Conservation (phyloP, 2,113 vertebrate genomes). For the Dissostichus mawsoni region DNA sequence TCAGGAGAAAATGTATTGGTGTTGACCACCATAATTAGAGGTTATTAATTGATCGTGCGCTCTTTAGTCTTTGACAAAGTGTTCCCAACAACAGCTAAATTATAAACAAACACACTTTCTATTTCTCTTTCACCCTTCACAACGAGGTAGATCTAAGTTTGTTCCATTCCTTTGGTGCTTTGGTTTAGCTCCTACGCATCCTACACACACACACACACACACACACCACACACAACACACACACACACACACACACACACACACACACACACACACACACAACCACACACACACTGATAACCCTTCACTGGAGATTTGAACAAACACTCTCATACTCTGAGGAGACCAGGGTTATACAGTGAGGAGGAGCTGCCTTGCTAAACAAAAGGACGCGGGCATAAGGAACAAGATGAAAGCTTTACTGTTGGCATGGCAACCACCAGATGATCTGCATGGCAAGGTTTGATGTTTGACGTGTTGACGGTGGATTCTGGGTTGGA, state of each 20-base stretch:
- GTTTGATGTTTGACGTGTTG: slow-evolving; percentile 63
- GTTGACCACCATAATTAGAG: slow-evolving; percentile 37
- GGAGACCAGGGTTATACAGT: slow-evolving; percentile 24
- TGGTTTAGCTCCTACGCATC: background rate
- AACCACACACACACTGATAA: slow-evolving; percentile 1
- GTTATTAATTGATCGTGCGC: slow-evolving; percentile 22
- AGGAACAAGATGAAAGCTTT: slow-evolving; percentile 63
- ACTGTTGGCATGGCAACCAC: slow-evolving; percentile 76
- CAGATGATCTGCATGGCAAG: slow-evolving; percentile 38
- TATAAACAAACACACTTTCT: slow-evolving; percentile 14
- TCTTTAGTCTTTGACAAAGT: background rate
- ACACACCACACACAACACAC: slow-evolving; percentile 29
- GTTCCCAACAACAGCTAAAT: background rate
- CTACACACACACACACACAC: slow-evolving; percentile 12
- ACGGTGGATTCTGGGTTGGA: slow-evolving; percentile 46
- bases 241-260: slow-evolving; percentile 26
- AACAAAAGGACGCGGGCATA: slow-evolving; percentile 40
- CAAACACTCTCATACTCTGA: slow-evolving; percentile 37
- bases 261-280: slow-evolving; percentile 17
- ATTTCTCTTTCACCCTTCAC: slow-evolving; percentile 3
- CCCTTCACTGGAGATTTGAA: slow-evolving; percentile 23
- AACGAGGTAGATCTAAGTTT: slow-evolving; percentile 19
- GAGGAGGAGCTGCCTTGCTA: slow-evolving; percentile 40
- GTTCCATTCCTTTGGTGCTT: slow-evolving; percentile 22
- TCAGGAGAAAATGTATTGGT: slow-evolving; percentile 25